Percentiles rank a stretch among this genome's conserved stretches.
Conservation (phyloP, 2,113 vertebrate species). For the Sturnus vulgaris region DNA sequence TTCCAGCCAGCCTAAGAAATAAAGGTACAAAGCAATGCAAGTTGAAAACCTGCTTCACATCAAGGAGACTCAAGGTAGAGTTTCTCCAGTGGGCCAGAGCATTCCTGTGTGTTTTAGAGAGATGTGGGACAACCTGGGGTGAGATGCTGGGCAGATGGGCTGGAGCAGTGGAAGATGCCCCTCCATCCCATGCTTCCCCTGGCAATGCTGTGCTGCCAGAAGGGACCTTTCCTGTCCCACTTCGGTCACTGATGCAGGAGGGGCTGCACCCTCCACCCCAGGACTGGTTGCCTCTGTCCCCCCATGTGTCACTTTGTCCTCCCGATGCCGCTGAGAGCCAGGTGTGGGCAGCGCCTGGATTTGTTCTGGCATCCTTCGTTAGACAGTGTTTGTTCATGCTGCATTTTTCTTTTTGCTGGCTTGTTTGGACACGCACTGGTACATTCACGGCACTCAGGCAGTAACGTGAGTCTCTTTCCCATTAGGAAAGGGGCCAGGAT, state of each 20-base stretch:
- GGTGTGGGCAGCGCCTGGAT: neutral
- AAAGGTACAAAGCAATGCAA: neutral
- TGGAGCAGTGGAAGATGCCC: rapidly evolving
- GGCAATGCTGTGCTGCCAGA: neutral
- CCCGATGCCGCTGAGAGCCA: neutral
- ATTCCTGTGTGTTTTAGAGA: neutral
- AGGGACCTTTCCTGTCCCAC: neutral
- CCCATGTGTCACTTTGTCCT: neutral
- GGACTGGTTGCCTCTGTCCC: neutral
- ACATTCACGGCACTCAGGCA: constrained; percentile 43
- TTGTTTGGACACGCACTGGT: constrained; percentile 59
- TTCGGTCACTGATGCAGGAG: neutral
- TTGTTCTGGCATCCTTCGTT: constrained; percentile 18
- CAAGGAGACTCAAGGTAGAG: neutral
- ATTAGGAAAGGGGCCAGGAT: constrained; percentile 62
- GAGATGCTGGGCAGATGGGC: rapidly evolving
- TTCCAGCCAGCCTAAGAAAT: neutral
- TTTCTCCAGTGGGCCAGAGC: neutral
- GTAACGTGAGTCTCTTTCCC: constrained; percentile 54
- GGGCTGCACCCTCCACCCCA: neutral
- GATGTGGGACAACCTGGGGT: neutral
- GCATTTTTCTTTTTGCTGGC: constrained; percentile 57
- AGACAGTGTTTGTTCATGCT: constrained; percentile 40
- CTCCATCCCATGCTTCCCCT: neutral
- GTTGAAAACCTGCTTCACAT: neutral